Evolutionary conservation across 2,113 vertebrate genomes (phyloP), one percentile per base, ranked within the genome.

Genomic region (Pseudonaja textilis): DNA sequence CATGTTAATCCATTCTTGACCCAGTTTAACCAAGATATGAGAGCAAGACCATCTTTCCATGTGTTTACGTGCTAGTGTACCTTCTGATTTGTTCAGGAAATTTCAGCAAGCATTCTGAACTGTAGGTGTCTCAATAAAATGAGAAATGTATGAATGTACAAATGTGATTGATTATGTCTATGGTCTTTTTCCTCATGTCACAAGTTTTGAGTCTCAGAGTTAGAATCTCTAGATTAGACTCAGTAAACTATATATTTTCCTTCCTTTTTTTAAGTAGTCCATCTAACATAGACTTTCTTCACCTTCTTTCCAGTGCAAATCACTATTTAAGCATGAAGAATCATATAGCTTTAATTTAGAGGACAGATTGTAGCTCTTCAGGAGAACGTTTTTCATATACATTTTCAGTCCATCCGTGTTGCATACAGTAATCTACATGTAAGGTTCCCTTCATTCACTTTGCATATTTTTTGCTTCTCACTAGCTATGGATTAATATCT

Each of bases 401-500:
- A 42, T 34, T 29, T n/a, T 34, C 29, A 52, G 8, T 90, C 10
- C 23, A 47, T 87, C 22, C 4, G 4, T 18, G 25, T n/a, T 50
- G 29, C 12, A 3, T 93, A 87, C 34, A 93, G 56, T 23, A 59
- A 54, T 12, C 59, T 56, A 42, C 26, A 55, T 23, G 9, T 3
- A 69, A 34, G n/a, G n/a, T n/a, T 87, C 92, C 14, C 14, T 90
- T 86, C 23, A 85, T 34, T 59, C 57, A 55, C 47, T 93, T 86
- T 86, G 23, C 22, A 10, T 64, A n/a, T 93, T 90, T 52, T 86
- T 47, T 52, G n/a, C 81, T 93, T 61, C 23, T 54, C 94, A 90
- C 91, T 95, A 93, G 50, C 87, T 91, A 88, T 54, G 69, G 95
- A 90, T 94, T 92, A 0, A 95, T 93, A 96, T 93, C 88, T 85